These are phyloP conservation scores for Trissonchulus latispiculum DNA, from an alignment of 2,888 invertebrate species.

Conservation along the genomic window DNA sequence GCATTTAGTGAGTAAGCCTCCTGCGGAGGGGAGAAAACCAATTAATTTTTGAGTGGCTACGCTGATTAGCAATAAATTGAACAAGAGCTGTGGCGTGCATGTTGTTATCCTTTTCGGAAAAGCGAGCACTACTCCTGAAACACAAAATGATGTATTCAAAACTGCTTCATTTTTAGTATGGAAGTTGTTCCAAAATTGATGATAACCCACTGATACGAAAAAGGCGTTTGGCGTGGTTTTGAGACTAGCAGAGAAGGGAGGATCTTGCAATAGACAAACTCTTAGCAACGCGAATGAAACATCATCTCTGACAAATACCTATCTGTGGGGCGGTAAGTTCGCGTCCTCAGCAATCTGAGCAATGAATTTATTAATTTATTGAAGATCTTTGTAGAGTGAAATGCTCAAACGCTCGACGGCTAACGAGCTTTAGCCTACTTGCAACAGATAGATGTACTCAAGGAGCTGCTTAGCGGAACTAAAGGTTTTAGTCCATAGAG, in stretches of 20 bases:
- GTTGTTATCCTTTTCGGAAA: neutral
- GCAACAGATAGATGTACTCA: neutral
- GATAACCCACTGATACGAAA: neutral
- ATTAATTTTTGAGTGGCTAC: neutral
- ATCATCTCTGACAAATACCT: neutral
- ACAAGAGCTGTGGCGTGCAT: neutral
- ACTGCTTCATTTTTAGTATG: too few relatives aligned
- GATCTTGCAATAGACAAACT: neutral
- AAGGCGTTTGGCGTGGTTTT: neutral
- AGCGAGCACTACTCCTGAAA: neutral
- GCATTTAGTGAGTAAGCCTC: neutral
- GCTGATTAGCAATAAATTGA: neutral
- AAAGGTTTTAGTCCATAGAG: too few relatives aligned
- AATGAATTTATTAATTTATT: neutral
- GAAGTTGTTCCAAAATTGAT: neutral
- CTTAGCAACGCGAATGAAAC: neutral
- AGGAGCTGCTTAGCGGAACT: neutral
- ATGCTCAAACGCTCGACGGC: neutral
- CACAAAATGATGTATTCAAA: too few relatives aligned
- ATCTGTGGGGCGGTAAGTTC: neutral
- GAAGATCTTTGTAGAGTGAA: neutral
- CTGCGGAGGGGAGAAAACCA: neutral
- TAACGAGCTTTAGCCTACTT: neutral
- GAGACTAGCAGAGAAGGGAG: neutral
- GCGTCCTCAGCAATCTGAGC: neutral